A percentile compares a stretch with the other conserved stretches of the same genome.
Evolutionary conservation across 2,888 invertebrate genomes (phyloP).

Genomic region (Andrena camellia): DNA sequence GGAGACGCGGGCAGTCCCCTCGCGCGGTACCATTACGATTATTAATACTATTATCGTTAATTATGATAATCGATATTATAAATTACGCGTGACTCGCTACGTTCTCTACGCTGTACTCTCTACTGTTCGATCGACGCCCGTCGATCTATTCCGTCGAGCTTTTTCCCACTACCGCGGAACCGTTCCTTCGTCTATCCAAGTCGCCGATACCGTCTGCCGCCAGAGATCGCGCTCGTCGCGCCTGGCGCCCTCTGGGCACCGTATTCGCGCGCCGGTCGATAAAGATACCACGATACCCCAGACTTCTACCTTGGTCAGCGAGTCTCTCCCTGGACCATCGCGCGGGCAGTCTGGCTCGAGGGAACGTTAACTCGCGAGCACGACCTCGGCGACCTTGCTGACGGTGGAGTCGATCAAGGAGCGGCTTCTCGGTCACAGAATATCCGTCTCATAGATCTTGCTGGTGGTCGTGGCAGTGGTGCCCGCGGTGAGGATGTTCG

Average conservation of each 20-base stretch:
- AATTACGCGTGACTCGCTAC: conserved; percentile 62
- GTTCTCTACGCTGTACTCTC: conserved; percentile 59
- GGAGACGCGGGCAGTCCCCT: neutral
- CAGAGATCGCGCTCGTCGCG: too few species aligned
- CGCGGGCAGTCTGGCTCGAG: neutral
- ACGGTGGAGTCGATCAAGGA: conserved; percentile 59
- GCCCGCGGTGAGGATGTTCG: conserved; percentile 68
- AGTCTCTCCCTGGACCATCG: too few species aligned
- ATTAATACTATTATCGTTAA: conserved; percentile 67
- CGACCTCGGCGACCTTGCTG: conserved; percentile 49
- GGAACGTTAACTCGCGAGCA: conserved; percentile 73
- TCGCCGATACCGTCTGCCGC: neutral
- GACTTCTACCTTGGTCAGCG: too few species aligned
- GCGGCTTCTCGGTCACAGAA: conserved; percentile 90
- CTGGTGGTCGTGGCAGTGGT: conserved; percentile 87
- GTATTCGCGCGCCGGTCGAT: too few species aligned
- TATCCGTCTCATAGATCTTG: conserved; percentile 97
- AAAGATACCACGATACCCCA: too few species aligned
- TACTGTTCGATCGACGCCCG: conserved; percentile 43
- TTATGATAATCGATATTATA: conserved; percentile 66
- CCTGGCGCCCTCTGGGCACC: too few species aligned
- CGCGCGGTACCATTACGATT: conserved; percentile 50
- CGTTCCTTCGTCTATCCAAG: neutral
- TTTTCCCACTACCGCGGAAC: neutral
- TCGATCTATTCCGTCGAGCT: neutral